Conservation (phyloP, 2,797 vertebrate species). For the Spinus pinus region DNA sequence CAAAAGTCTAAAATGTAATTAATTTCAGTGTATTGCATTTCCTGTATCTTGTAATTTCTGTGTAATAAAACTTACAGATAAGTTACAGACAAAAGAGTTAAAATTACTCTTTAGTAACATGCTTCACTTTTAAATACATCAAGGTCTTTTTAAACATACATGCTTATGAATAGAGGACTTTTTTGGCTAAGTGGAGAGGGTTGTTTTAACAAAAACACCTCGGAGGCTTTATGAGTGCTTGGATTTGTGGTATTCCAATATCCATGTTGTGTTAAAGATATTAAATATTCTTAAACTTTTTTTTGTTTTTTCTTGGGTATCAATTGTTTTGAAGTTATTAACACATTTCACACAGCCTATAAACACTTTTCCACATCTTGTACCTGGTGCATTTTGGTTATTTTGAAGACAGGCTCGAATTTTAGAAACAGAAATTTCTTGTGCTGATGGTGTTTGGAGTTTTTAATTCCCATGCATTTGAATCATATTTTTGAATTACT, state of each 20-base stretch:
- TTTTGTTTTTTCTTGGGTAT: not conserved
- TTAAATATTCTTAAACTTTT: not conserved
- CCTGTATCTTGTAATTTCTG: not conserved
- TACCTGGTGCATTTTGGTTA: not conserved
- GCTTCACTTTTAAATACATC: not conserved
- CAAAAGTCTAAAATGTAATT: not conserved
- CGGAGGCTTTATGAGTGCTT: not conserved
- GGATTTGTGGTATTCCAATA: not conserved
- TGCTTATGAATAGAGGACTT: not conserved
- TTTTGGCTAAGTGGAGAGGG: not conserved
- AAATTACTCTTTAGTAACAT: not conserved
- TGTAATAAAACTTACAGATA: not conserved
- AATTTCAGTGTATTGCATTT: not conserved
- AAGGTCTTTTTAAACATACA: not conserved
- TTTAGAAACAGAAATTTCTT: not conserved
- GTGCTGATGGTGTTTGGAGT: rapidly evolving
- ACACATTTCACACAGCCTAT: not conserved
- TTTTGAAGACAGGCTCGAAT: not conserved
- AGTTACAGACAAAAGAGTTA: not conserved
- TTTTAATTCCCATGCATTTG: not conserved
- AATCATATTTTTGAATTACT: not conserved
- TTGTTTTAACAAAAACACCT: not conserved
- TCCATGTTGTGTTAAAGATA: not conserved
- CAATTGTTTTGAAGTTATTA: not conserved
- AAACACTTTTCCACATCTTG: not conserved